A percentile compares a stretch with the other conserved stretches of the same genome.
Conservation (phyloP, 2,888 invertebrate species). For the Brassicogethes aeneus region DNA sequence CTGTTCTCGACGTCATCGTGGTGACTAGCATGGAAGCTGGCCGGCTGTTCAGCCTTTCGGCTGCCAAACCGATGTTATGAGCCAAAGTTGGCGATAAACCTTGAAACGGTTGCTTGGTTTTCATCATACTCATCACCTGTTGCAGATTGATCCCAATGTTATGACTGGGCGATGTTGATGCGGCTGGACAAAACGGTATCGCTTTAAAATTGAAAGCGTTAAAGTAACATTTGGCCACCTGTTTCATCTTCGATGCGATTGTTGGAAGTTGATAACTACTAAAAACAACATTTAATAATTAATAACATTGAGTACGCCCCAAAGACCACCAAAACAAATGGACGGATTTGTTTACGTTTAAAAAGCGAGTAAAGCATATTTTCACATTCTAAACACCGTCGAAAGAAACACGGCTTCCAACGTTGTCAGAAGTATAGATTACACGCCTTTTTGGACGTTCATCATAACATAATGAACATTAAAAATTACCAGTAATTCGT, state of each 20-base stretch:
- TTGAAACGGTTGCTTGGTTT: constrained; percentile 29
- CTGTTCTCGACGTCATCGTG: constrained; percentile 29
- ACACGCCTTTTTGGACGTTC: too few relatives aligned
- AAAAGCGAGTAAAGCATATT: too few relatives aligned
- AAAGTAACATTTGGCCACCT: constrained; percentile 47
- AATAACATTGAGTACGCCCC: too few relatives aligned
- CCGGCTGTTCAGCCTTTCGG: constrained; percentile 31
- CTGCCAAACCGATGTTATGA: constrained; percentile 39
- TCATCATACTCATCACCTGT: constrained; percentile 39
- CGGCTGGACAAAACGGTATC: constrained; percentile 55
- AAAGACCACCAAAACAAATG: too few relatives aligned
- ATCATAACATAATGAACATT: too few relatives aligned
- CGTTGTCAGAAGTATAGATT: too few relatives aligned
- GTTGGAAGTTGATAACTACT: constrained; percentile 53
- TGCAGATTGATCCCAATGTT: constrained; percentile 58
- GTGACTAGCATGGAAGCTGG: constrained; percentile 33
- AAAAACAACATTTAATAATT: too few relatives aligned
- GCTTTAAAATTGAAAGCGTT: constrained; percentile 37
- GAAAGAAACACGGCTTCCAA: too few relatives aligned
- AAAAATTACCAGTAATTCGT: too few relatives aligned
- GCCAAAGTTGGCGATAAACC: constrained; percentile 40
- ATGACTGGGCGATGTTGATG: constrained; percentile 53
- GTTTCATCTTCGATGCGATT: constrained; percentile 57
- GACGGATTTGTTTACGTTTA: too few relatives aligned
- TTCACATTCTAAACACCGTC: too few relatives aligned